These are phyloP conservation scores for Melieria omissa DNA, from an alignment of 2,888 invertebrate genomes.

Conservation along the genomic window DNA sequence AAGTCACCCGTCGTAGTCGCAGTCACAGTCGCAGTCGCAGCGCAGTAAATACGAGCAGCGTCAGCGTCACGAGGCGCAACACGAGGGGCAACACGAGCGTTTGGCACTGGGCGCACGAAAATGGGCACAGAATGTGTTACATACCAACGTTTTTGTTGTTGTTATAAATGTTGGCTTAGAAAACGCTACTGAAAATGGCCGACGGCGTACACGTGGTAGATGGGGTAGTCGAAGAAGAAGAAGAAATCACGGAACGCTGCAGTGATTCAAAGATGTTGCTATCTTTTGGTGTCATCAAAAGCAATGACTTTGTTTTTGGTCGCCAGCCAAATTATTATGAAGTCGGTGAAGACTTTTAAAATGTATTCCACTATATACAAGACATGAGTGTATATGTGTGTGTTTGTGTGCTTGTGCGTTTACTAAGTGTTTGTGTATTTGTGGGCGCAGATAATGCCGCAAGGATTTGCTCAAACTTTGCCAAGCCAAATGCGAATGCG, in stretches of 20 bases:
- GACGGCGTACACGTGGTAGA: no score
- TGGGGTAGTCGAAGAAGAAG: no score
- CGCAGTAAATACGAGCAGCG: neutral
- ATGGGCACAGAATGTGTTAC: no score
- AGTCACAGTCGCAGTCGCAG: neutral
- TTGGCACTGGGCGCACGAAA: neutral
- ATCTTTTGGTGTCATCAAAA: conserved; percentile 56
- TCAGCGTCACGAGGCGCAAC: neutral
- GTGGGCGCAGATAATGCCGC: neutral
- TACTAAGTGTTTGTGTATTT: neutral
- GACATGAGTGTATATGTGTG: neutral
- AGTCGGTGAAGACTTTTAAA: conserved; percentile 35
- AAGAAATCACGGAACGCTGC: neutral
- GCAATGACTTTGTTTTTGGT: conserved; percentile 53
- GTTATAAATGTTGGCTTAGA: no score
- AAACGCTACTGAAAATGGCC: no score
- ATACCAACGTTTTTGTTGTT: no score
- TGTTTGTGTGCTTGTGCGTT: conserved; percentile 8
- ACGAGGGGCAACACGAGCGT: neutral
- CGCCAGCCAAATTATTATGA: conserved; percentile 51
- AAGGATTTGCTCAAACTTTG: conserved; percentile 5
- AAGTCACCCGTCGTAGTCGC: neutral
- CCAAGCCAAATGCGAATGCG: conserved; percentile 9
- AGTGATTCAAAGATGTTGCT: conserved; percentile 26
- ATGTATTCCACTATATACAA: neutral